A percentile compares a stretch with the other conserved stretches of the same genome.
These are phyloP conservation scores for Pardosa pseudoannulata DNA, from an alignment of 2,888 invertebrate genomes.

Conservation along the genomic window DNA sequence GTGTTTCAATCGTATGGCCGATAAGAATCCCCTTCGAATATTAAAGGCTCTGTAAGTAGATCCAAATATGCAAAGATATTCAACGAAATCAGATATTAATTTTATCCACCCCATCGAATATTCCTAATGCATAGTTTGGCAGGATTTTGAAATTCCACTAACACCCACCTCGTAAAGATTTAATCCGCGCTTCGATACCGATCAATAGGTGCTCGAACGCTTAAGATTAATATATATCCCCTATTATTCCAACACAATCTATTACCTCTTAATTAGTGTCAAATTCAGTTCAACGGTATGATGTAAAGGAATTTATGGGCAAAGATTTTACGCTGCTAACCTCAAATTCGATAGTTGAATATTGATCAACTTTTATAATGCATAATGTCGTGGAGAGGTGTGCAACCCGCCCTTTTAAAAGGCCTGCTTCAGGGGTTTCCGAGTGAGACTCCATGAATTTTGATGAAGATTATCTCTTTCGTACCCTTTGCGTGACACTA, in stretches of 20 bases:
- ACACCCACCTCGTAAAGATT: not conserved
- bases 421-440: not conserved
- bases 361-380: constrained; percentile 4
- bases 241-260: not conserved
- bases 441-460: not conserved
- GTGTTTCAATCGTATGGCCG: too few relatives aligned
- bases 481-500: not conserved
- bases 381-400: not conserved
- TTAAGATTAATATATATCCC: not conserved
- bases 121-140: too few relatives aligned
- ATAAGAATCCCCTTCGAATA: too few relatives aligned
- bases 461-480: not conserved
- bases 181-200: not conserved
- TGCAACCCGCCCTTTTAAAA: not conserved
- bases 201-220: not conserved
- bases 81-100: too few relatives aligned
- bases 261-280: constrained; percentile 7
- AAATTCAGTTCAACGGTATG: not conserved
- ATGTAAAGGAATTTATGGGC: not conserved
- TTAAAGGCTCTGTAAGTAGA: too few relatives aligned
- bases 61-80: too few relatives aligned
- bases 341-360: not conserved
- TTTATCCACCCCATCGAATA: too few relatives aligned
- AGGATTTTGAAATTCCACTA: not conserved
- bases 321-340: not conserved